These are phyloP conservation scores for Gadus macrocephalus DNA, from an alignment of 2,113 vertebrate species.

Conservation along the genomic window DNA sequence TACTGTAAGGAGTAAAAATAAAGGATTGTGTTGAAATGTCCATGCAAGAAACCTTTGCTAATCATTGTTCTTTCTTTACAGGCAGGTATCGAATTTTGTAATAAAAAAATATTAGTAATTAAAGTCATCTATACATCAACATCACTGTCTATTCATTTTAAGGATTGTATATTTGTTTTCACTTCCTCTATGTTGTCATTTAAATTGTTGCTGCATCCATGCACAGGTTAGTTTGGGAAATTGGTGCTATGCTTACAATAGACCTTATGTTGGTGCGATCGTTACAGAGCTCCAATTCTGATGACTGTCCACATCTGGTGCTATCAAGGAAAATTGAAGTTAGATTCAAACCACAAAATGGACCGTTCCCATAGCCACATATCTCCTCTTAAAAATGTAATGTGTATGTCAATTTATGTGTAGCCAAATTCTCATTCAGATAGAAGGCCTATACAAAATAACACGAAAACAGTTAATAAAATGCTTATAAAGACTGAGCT, in stretches of 20 bases:
- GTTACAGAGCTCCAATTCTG: slow-evolving; percentile 45
- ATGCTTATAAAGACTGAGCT: background rate
- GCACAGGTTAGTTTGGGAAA: slow-evolving; percentile 38
- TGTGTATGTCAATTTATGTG: too few species aligned
- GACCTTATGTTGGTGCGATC: slow-evolving; percentile 49
- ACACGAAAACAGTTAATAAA: too few species aligned
- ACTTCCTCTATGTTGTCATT: background rate
- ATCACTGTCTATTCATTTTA: background rate
- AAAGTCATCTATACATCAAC: background rate
- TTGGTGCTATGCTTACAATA: slow-evolving; percentile 55
- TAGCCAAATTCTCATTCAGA: too few species aligned
- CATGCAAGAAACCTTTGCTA: background rate
- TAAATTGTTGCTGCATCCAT: slow-evolving; percentile 32
- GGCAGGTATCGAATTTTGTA: slow-evolving; percentile 31
- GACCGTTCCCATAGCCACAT: background rate
- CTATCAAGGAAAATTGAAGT: slow-evolving; percentile 53
- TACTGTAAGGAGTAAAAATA: too few species aligned
- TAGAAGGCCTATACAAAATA: too few species aligned
- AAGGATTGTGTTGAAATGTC: background rate
- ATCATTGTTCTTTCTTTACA: slow-evolving; percentile 1
- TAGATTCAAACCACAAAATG: slow-evolving; percentile 39
- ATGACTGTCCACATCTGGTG: slow-evolving; percentile 49
- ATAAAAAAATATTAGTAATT: background rate
- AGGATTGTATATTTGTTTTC: background rate
- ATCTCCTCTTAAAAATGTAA: too few species aligned